Conservation (phyloP, 2,797 vertebrate species). For the Gambelia wislizenii region DNA sequence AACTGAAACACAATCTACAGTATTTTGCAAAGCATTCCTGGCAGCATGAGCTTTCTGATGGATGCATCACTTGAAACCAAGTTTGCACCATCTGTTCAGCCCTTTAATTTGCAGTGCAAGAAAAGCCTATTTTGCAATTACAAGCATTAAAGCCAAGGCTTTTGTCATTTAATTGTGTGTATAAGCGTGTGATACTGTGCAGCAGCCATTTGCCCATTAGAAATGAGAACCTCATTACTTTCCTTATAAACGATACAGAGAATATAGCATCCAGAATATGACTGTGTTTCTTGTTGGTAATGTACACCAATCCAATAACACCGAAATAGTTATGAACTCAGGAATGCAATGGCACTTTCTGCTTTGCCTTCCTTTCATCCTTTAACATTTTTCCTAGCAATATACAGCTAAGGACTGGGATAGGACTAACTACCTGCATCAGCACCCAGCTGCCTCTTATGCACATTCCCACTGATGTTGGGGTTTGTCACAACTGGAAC, state of each 20-base stretch:
- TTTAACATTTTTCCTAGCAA: constrained; percentile 4
- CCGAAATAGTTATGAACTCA: rapidly evolving
- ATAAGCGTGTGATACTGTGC: constrained; percentile 39
- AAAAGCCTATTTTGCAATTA: constrained; percentile 66
- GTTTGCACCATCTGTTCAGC: constrained; percentile 69
- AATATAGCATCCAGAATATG: background rate
- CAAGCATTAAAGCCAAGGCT: constrained; percentile 55
- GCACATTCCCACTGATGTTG: background rate
- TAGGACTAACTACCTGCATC: background rate
- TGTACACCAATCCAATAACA: background rate
- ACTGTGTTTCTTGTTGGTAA: background rate
- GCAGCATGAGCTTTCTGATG: constrained; percentile 63
- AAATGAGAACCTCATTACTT: constrained; percentile 54
- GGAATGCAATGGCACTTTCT: background rate
- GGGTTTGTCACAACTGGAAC: background rate
- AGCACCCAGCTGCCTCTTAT: background rate
- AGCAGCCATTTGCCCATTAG: constrained; percentile 48
- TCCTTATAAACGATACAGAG: constrained; percentile 48
- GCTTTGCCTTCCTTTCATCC: background rate
- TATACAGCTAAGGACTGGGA: background rate
- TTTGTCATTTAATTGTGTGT: constrained; percentile 63
- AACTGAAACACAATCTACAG: constrained; percentile 14
- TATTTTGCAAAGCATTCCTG: constrained; percentile 62
- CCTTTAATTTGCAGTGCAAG: constrained; percentile 59
- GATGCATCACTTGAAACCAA: constrained; percentile 70